Evolutionary conservation across 2,797 vertebrate genomes (phyloP).

Genomic region (Pelochelys cantorii): DNA sequence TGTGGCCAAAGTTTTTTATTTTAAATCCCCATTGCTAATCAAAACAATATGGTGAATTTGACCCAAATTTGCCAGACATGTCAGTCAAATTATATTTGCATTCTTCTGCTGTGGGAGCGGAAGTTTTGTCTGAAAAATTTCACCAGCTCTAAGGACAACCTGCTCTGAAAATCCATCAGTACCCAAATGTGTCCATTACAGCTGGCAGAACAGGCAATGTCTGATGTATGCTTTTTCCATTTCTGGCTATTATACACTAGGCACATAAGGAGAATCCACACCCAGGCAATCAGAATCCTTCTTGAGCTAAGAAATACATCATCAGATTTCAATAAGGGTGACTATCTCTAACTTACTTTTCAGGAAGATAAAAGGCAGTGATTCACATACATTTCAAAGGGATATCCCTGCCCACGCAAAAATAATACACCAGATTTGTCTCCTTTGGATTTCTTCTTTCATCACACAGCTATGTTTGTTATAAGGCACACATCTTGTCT

Average conservation of each 20-base stretch:
- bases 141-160: not conserved
- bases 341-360: not conserved
- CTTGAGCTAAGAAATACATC: not conserved
- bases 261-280: not conserved
- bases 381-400: conserved; percentile 33
- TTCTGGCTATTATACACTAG: not conserved
- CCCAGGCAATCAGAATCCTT: not conserved
- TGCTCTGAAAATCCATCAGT: not conserved
- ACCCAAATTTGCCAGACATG: not conserved
- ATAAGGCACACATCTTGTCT: not conserved
- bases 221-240: not conserved
- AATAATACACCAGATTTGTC: not conserved
- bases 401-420: not conserved
- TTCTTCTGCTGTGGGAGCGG: not conserved
- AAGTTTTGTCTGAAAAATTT: not conserved
- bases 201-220: not conserved
- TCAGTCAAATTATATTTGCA: not conserved
- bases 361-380: conserved; percentile 5
- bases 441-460: conserved; percentile 37
- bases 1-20: not conserved
- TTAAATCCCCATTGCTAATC: not conserved
- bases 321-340: not conserved
- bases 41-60: not conserved
- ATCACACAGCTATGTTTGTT: not conserved
- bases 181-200: not conserved